Conservation (phyloP, 2,888 invertebrate genomes). For the Cerceris rybyensis region DNA sequence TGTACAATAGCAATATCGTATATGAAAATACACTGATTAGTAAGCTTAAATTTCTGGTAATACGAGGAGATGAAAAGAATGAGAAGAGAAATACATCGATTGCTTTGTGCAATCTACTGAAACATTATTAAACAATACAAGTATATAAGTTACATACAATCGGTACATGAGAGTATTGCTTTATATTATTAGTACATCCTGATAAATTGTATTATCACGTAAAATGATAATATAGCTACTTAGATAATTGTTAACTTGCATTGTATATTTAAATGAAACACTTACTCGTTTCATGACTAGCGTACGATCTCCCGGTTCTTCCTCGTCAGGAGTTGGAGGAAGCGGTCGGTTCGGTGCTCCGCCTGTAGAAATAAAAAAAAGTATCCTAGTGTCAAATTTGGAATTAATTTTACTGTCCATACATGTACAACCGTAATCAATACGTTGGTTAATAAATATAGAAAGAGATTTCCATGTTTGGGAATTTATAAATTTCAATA, state of each 20-base stretch:
- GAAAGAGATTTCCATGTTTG: no score
- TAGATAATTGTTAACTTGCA: constrained; percentile 68
- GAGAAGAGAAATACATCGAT: constrained; percentile 44
- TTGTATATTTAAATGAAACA: constrained; percentile 68
- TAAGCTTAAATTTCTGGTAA: background rate
- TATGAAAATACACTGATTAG: background rate
- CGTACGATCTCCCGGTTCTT: constrained; percentile 93
- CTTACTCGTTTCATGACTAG: constrained; percentile 96
- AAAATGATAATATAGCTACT: constrained; percentile 51
- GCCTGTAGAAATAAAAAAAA: constrained; percentile 79
- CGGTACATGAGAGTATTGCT: constrained; percentile 50
- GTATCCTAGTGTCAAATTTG: constrained; percentile 14
- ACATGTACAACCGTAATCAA: no score
- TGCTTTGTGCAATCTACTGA: constrained; percentile 57
- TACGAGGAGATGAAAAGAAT: constrained; percentile 1
- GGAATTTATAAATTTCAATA: no score
- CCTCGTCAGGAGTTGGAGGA: constrained; percentile 97
- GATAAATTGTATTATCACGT: constrained; percentile 33
- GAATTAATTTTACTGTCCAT: no score
- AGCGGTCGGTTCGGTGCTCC: constrained; percentile 95
- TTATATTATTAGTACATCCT: constrained; percentile 49
- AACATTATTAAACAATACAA: constrained; percentile 53
- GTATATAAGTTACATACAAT: constrained; percentile 54
- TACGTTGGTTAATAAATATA: no score
- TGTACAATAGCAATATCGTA: background rate